phyloP scores from a whole-genome alignment of 2,113 vertebrate species.

The Baryphthengus martii region DNA sequence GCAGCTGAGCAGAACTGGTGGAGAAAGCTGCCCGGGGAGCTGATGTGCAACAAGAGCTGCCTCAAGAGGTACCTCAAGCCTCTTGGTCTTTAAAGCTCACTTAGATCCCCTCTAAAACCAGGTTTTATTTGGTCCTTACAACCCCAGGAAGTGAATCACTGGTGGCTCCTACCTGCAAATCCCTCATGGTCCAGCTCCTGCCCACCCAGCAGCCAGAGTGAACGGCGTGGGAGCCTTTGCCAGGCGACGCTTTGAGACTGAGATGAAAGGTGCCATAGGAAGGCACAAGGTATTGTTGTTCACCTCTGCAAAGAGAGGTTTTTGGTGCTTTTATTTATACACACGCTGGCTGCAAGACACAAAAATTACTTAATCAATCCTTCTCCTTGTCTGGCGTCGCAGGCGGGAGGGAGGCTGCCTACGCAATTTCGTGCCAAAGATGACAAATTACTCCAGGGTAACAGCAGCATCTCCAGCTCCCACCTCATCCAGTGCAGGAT shows the following conservation, averaged over 20 bases:
- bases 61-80: background rate
- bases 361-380: slow-evolving; percentile 50
- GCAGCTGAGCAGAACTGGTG: background rate
- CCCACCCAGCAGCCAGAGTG: rapidly evolving
- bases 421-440: background rate
- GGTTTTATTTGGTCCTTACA: background rate
- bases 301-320: background rate
- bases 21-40: background rate
- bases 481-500: rapidly evolving
- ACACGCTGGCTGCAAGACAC: background rate
- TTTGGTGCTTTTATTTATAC: background rate
- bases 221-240: rapidly evolving
- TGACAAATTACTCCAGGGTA: background rate
- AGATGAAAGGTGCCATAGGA: background rate
- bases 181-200: rapidly evolving
- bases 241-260: background rate
- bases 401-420: slow-evolving; percentile 14
- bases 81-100: background rate
- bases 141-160: background rate
- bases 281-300: background rate
- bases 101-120: background rate
- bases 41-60: background rate
- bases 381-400: background rate
- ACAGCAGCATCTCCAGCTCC: background rate
- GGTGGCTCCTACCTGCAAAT: background rate